These are phyloP conservation scores for Zeugodacus cucurbitae DNA, from an alignment of 1,140 invertebrate genomes.

Conservation along the genomic window DNA sequence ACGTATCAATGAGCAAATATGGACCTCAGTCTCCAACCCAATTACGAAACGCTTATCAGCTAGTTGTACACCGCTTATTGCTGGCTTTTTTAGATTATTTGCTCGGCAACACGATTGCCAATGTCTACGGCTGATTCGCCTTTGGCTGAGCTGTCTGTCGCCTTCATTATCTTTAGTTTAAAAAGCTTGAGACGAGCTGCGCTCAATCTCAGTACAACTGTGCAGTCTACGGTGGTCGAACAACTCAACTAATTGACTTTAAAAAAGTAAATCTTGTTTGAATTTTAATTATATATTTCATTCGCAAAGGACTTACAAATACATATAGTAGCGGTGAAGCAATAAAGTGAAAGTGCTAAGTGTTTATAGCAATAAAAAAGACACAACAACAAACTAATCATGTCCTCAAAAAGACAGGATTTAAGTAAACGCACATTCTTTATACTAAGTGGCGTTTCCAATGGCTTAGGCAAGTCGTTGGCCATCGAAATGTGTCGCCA, in stretches of 20 bases:
- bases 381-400: slow-evolving; percentile 40
- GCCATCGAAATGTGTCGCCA: slow-evolving; percentile 75
- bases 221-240: slow-evolving; percentile 50
- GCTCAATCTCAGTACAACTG: slow-evolving; percentile 51
- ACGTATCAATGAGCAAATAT: not conserved
- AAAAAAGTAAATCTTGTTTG: slow-evolving; percentile 40
- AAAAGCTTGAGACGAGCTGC: not conserved
- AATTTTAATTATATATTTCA: not conserved
- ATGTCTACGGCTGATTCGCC: not conserved
- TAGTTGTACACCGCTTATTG: not conserved
- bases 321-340: not conserved
- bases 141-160: not conserved
- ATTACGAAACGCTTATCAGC: slow-evolving; percentile 4
- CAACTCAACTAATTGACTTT: slow-evolving; percentile 1
- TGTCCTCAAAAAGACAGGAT: slow-evolving; percentile 60
- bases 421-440: slow-evolving; percentile 56
- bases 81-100: not conserved
- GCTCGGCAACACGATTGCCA: slow-evolving; percentile 1
- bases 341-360: slow-evolving; percentile 16
- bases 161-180: not conserved
- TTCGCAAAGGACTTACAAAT: not conserved
- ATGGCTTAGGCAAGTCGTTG: slow-evolving; percentile 74
- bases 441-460: slow-evolving; percentile 56
- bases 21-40: not conserved
- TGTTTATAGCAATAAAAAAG: slow-evolving; percentile 15